Percentiles rank a stretch among this genome's conserved stretches.
These are phyloP conservation scores for Dipodomys merriami DNA, from an alignment of 2,113 vertebrate species.

Conservation along the genomic window DNA sequence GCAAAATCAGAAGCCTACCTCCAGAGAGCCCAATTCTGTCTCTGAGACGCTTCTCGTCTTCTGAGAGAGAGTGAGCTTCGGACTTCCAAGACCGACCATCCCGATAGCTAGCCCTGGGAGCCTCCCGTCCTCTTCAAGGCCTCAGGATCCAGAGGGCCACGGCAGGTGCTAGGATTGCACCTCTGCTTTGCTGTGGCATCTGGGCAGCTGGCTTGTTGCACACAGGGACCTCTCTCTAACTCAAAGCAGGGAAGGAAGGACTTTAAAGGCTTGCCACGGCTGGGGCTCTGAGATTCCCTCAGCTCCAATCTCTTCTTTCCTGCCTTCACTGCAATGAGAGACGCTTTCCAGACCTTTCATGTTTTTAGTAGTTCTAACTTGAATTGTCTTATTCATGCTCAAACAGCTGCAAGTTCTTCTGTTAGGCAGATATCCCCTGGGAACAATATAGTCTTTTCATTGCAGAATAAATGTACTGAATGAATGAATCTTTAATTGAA, in stretches of 20 bases:
- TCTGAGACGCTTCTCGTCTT: not conserved
- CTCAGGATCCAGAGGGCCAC: too few relatives aligned
- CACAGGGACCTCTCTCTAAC: too few relatives aligned
- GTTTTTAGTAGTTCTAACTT: not conserved
- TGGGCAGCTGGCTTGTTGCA: not conserved
- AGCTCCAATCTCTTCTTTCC: not conserved
- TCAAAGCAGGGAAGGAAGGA: not conserved
- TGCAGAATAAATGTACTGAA: not conserved
- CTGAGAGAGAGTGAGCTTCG: not conserved
- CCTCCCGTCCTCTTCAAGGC: not conserved
- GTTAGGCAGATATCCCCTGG: not conserved
- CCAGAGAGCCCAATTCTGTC: not conserved
- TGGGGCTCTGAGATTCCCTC: not conserved
- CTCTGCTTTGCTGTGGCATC: not conserved
- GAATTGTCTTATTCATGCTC: not conserved
- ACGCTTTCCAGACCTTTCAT: not conserved
- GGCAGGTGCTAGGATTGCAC: not conserved
- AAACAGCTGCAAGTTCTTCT: not conserved
- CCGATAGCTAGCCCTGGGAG: fast-evolving
- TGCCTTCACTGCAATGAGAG: not conserved
- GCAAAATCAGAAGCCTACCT: not conserved
- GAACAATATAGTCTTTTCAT: not conserved
- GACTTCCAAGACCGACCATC: not conserved
- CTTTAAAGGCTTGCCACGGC: too few relatives aligned
- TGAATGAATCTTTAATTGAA: not conserved